Evolutionary conservation across 2,888 invertebrate species (phyloP).

Genomic region (Plusia festucae): DNA sequence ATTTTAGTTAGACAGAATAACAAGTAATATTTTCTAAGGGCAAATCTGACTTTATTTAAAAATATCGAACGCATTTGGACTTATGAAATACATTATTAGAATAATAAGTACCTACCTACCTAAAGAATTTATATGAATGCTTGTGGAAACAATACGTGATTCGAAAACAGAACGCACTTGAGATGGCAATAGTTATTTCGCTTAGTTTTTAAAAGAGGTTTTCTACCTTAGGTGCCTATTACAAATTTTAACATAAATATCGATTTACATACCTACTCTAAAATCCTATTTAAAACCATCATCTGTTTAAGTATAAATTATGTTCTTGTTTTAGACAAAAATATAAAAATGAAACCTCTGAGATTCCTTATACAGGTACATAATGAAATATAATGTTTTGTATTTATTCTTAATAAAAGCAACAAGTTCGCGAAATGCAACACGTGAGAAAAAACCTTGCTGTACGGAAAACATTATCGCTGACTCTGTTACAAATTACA

Average conservation of each 20-base stretch:
- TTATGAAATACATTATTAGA: slow-evolving; percentile 27
- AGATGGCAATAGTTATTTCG: slow-evolving; percentile 12
- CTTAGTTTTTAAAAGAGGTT: slow-evolving; percentile 26
- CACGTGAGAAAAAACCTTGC: neutral
- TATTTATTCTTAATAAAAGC: slow-evolving; percentile 32
- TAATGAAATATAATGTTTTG: slow-evolving; percentile 17
- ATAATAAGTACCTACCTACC: no score
- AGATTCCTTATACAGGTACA: no score
- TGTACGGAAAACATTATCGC: slow-evolving; percentile 29
- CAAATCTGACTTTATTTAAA: neutral
- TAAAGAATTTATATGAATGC: slow-evolving; percentile 21
- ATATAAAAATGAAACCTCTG: no score
- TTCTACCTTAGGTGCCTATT: no score
- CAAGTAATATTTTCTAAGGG: neutral
- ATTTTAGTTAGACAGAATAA: neutral
- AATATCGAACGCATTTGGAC: neutral
- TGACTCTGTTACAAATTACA: slow-evolving; percentile 25
- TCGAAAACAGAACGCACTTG: slow-evolving; percentile 14
- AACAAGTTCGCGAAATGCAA: slow-evolving; percentile 40
- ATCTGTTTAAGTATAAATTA: no score
- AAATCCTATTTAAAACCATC: no score
- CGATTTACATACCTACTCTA: no score
- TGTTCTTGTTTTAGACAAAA: no score
- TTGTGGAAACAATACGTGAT: slow-evolving; percentile 24
- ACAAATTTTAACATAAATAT: no score